Evolutionary conservation across 2,888 invertebrate species (phyloP).

Genomic region (Plutella xylostella): DNA sequence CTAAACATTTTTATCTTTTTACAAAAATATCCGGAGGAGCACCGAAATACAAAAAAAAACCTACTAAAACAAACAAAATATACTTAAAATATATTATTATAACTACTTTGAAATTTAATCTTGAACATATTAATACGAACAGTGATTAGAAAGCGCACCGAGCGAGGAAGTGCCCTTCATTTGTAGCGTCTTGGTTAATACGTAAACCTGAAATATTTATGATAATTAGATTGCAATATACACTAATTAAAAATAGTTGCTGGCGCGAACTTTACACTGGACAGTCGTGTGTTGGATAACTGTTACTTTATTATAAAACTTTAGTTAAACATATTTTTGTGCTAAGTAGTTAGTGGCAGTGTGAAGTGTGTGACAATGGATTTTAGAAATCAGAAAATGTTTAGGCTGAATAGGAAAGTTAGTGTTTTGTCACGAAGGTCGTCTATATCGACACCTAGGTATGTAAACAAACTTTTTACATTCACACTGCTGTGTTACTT

Average conservation of each 20-base stretch:
- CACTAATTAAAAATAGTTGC: conserved; percentile 58
- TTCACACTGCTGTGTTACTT: too few species aligned
- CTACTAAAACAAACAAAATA: too few species aligned
- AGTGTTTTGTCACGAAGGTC: conserved; percentile 38
- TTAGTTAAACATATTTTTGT: background rate
- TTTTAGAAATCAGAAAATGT: conserved; percentile 45
- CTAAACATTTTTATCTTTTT: too few species aligned
- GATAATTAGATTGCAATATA: conserved; percentile 59
- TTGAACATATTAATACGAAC: too few species aligned
- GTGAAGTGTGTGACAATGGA: conserved; percentile 37
- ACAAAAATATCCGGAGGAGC: too few species aligned
- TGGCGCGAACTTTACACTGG: conserved; percentile 29
- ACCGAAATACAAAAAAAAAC: too few species aligned
- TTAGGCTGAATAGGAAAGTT: conserved; percentile 38
- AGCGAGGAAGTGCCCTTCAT: conserved; percentile 13
- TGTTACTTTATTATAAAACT: background rate
- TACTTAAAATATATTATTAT: too few species aligned
- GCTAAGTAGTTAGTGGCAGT: too few species aligned
- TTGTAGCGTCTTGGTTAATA: conserved; percentile 49
- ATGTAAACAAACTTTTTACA: too few species aligned
- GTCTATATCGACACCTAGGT: conserved; percentile 58
- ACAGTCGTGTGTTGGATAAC: conserved; percentile 41
- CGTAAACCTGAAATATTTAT: conserved; percentile 65
- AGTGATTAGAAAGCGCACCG: background rate
- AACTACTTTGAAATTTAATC: too few species aligned